A percentile compares a stretch with the other conserved stretches of the same genome.
Evolutionary conservation across 2,797 vertebrate species (phyloP).

Genomic region (Eulemur albifrons): DNA sequence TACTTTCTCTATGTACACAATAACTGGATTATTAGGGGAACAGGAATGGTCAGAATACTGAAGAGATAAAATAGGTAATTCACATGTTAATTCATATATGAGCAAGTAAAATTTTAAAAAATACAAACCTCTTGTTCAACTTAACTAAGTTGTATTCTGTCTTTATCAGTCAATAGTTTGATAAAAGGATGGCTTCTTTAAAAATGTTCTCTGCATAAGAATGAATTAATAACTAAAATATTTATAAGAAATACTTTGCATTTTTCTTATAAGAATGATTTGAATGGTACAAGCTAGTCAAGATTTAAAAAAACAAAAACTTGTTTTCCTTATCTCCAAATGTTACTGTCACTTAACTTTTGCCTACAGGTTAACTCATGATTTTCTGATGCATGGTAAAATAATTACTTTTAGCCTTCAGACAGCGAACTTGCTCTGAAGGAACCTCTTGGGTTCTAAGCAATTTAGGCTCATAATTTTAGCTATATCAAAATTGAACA

Average conservation of each 20-base stretch:
- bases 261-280: slow-evolving; percentile 54
- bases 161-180: not conserved
- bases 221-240: slow-evolving; percentile 44
- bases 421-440: not conserved
- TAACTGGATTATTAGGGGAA: not conserved
- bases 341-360: slow-evolving; percentile 28
- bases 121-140: not conserved
- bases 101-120: slow-evolving; percentile 49
- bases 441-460: not conserved
- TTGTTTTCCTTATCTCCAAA: slow-evolving; percentile 20
- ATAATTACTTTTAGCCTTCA: not conserved
- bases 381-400: not conserved
- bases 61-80: not conserved
- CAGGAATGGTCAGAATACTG: not conserved
- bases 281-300: slow-evolving; percentile 22
- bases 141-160: not conserved
- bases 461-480: not conserved
- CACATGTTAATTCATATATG: not conserved
- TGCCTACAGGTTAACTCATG: not conserved
- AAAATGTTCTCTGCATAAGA: slow-evolving; percentile 25
- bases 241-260: slow-evolving; percentile 46
- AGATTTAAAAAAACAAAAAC: not conserved
- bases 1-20: not conserved
- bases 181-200: not conserved
- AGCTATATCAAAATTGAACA: not conserved